phyloP scores from a whole-genome alignment of 2,888 invertebrate genomes.

The Drosophila kanekoi region DNA sequence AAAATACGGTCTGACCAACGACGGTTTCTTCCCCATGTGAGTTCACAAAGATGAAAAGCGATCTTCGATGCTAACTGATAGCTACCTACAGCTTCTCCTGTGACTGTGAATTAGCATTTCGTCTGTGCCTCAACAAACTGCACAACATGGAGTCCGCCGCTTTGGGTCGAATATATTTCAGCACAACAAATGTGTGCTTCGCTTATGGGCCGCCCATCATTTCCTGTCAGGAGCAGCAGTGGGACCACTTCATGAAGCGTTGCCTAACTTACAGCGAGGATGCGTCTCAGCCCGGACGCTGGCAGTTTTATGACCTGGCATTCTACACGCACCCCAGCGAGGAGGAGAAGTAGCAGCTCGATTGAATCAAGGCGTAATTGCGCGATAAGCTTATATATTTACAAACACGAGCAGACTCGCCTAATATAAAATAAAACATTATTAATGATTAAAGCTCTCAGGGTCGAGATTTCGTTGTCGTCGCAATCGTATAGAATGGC shows the following conservation, averaged over 20 bases:
- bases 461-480: slow-evolving; percentile 35
- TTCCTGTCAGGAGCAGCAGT: slow-evolving; percentile 66
- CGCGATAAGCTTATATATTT: slow-evolving; percentile 40
- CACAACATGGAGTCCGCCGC: slow-evolving; percentile 62
- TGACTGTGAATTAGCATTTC: slow-evolving; percentile 72
- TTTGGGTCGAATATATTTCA: slow-evolving; percentile 76
- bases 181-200: slow-evolving; percentile 66
- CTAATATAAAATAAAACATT: neutral
- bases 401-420: neutral
- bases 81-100: slow-evolving; percentile 67
- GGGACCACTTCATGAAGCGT: slow-evolving; percentile 58
- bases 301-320: slow-evolving; percentile 80
- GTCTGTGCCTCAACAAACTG: slow-evolving; percentile 67
- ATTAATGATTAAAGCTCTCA: slow-evolving; percentile 31
- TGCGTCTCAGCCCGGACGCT: slow-evolving; percentile 45
- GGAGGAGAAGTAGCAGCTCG: slow-evolving; percentile 15
- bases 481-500: slow-evolving; percentile 77
- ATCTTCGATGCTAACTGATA: neutral
- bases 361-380: slow-evolving; percentile 10
- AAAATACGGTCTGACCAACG: slow-evolving; percentile 50
- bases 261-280: slow-evolving; percentile 73
- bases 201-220: slow-evolving; percentile 65
- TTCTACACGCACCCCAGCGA: slow-evolving; percentile 71
- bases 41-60: slow-evolving; percentile 8
- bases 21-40: slow-evolving; percentile 69